Base-by-base conservation (phyloP, 2,113 vertebrate genomes). In the Ceyx melanurus region DNA sequence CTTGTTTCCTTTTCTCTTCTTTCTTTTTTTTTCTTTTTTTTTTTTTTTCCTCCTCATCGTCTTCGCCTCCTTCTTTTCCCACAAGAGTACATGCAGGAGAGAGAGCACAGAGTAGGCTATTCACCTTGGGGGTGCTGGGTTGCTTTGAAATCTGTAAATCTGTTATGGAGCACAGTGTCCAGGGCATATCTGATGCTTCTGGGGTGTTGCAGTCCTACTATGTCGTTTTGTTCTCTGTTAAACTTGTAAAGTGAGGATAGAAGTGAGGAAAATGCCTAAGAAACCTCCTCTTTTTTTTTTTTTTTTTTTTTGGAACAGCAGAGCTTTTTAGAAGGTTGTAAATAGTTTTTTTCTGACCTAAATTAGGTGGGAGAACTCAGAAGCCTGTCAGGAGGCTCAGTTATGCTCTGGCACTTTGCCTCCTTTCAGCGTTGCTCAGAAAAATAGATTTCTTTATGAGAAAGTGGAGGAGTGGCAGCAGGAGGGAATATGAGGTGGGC, bases 361-460 rank as follows among this genome's bases (percentile, higher is more conserved):
- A 1, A 33, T 61, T 76, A 53, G 56, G 54, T 56, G 64, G 67
- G 84, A 68, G 48, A 40, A 31, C 76, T 74, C 64, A 50, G 25
- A 64, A 82, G n/a, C 23, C 57, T 86, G 43, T 82, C 68, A 61
- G 71, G 56, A 73, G 43, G 28, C 58, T 88, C 61, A 68, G 67
- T 76, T 83, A 15, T 35, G 21, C 20, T 37, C 51, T 96, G 93
- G 86, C 73, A 77, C 21, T 76, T 65, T 91, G 86, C 89, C 64
- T 62, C 11, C 33, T 95, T 96, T 95, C 81, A 89, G 85, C 2
- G 22, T 71, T 88, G 58, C 72, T 92, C 31, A 48, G 89, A 87
- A 97, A 93, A 96, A 84, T 76, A 88, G 54, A 51, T 81, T 81
- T 95, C 81, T 95, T 92, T 95, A 91, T 88, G 81, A 73, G 46